Base-by-base conservation (phyloP, 2,888 invertebrate genomes). In the Antheraea yamamai region DNA sequence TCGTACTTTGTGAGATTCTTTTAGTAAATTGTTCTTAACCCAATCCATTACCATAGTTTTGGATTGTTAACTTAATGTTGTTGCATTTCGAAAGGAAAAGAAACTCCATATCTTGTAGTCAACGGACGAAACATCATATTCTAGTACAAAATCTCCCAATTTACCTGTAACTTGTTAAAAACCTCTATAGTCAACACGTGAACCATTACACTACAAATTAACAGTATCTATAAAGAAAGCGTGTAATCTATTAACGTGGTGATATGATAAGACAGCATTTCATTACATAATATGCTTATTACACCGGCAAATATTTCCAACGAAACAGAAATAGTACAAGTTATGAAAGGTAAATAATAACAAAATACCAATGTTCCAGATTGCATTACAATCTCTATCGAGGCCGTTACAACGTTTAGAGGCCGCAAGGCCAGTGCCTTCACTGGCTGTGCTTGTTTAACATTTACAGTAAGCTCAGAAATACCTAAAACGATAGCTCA, bases 381-480 rank as follows among this genome's bases (percentile, higher is more conserved):
- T 66, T 30, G 26, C 64, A 20, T 66, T 66, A 66, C 64, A 66
- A 30, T 66, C 64, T 66, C 64, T 30, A 66, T 66, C 64, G 64
- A 66, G 64, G 64, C 26, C 64, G 64, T 16, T 26, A 66, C 16
- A 66, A 30, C 64, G 30, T 66, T 66, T 66, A 66, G 64, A 66
- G 64, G 64, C 64, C 64, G 64, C 64, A 66, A 66, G 64, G 64
- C 64, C 64, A 66, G 26, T 66, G 64, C 64, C 26, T 66, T 66
- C 30, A 66, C 64, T 18, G 16, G 64, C 16, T 66, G 30, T 66
- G 64, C 64, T 30, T 66, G 26, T 66, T 66, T 66, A 66, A 66
- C 14, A 30, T 66, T 66, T 66, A 66, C 64, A 66, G 26, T 66
- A 66, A 66, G 64, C 64, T 66, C 16, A 66, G 16, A 66, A 30